Evolutionary conservation across 2,113 vertebrate species (phyloP).

Genomic region (Sakesphorus luctuosus): DNA sequence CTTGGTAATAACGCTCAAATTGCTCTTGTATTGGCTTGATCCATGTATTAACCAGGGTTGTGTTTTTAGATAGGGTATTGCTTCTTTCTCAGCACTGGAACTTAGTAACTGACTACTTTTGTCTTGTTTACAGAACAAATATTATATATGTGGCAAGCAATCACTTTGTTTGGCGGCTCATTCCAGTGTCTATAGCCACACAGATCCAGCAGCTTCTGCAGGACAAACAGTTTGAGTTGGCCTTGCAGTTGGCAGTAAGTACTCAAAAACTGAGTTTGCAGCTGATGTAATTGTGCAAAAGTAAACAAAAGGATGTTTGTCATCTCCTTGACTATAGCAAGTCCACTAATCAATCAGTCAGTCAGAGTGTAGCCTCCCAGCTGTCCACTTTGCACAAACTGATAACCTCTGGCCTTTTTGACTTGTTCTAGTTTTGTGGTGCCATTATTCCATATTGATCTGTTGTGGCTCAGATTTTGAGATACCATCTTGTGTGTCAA

Average conservation of each 20-base stretch:
- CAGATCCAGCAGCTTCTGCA: constrained; percentile 97
- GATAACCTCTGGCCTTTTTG: not conserved
- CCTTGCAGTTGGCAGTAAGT: constrained; percentile 95
- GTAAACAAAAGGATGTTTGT: not conserved
- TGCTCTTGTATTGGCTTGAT: not conserved
- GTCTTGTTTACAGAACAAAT: constrained; percentile 82
- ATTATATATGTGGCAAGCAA: constrained; percentile 98
- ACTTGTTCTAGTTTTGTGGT: not conserved
- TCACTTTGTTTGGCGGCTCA: constrained; percentile 98
- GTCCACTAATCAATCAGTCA: not conserved
- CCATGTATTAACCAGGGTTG: not conserved
- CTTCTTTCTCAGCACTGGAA: not conserved
- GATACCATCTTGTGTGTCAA: not conserved
- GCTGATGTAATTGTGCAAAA: not conserved
- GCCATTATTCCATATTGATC: not conserved
- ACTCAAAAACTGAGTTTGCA: not conserved
- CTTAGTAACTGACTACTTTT: not conserved
- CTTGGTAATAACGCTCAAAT: not conserved
- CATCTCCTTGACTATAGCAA: not conserved
- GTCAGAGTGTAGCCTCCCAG: not conserved
- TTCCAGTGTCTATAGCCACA: constrained; percentile 93
- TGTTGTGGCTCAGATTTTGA: not conserved
- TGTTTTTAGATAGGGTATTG: not conserved
- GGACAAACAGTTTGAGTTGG: constrained; percentile 98
- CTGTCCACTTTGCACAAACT: not conserved